Base-by-base conservation (phyloP, 2,113 vertebrate species). In the Glareola pratincola region DNA sequence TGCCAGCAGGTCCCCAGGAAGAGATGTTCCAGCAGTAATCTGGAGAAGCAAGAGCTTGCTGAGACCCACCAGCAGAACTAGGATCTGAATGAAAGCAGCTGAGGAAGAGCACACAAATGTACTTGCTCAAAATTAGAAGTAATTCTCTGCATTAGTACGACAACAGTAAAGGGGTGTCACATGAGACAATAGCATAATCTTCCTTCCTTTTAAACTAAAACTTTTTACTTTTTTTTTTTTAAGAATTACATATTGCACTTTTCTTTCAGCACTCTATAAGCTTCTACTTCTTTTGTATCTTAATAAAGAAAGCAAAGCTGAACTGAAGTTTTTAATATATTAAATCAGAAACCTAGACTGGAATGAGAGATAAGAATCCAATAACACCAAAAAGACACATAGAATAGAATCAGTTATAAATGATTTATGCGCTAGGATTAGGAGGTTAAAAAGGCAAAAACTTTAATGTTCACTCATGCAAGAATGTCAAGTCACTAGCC, bases 401-500 rank as follows among this genome's bases (percentile, higher is more conserved):
- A 96, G 91, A 98, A 97, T 87, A 97, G 94, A 97, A 97, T 94
- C 19, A 7, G 43, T 80, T 98, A 92, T 97, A 97, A 98, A 98
- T 97, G 87, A 98, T 98, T 97, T 97, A 97, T 98, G 92, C 76
- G 90, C 41, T 51, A 93, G 95, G 96, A 98, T 96, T 97, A 95
- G 83, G 89, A 98, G 97, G 97, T 97, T 98, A 97, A 97, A 97
- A 98, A 98, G 96, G 96, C 97, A 97, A 97, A 97, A 96, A 92
- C 94, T 97, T 96, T 95, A 95, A 92, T 95, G 97, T 91, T 97
- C 83, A 22, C 82, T 97, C 98, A 97, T 94, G 97, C 71, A 88
- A 95, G 97, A 98, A 98, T 98, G 97, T 98, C 96, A 97, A 95
- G 94, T 96, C 95, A 78, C 88, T 96, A 94, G 81, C 88, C 93